Evolutionary conservation across 2,113 vertebrate genomes (phyloP).

Genomic region (Dasyornis broadbenti): DNA sequence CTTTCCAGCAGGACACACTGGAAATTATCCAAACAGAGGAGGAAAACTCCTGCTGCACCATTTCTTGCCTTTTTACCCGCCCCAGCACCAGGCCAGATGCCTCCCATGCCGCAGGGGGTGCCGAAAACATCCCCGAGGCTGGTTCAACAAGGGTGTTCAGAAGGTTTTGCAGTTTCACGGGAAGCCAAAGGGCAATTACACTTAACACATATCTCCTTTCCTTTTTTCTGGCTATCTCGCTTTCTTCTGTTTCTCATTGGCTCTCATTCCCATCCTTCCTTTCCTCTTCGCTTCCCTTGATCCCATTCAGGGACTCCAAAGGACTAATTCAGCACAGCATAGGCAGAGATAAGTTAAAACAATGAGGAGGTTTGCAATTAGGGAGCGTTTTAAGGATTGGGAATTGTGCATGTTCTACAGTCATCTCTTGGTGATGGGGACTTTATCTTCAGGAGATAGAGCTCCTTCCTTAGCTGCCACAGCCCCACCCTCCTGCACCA

Average conservation of each 20-base stretch:
- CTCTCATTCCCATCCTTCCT: background rate
- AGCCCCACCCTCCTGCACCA: background rate
- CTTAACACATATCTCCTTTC: background rate
- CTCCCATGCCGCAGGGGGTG: background rate
- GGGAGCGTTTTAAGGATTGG: background rate
- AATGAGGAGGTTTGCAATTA: slow-evolving; percentile 37
- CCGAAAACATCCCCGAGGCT: background rate
- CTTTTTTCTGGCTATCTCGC: background rate
- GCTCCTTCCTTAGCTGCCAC: background rate
- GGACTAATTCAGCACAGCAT: slow-evolving; percentile 39
- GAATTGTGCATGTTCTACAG: background rate
- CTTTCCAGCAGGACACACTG: slow-evolving; percentile 11
- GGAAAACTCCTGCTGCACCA: background rate
- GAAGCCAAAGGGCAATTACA: background rate
- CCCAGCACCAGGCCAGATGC: background rate
- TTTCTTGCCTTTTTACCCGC: background rate
- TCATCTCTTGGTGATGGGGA: background rate
- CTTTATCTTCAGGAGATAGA: background rate
- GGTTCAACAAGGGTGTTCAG: background rate
- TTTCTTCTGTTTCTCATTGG: background rate
- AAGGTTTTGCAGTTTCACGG: background rate
- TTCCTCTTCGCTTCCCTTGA: background rate
- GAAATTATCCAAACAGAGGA: background rate
- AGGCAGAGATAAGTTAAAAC: slow-evolving; percentile 43
- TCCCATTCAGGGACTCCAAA: slow-evolving; percentile 36